Base-by-base conservation (phyloP, 2,888 invertebrate species). In the Lordiphosa andalusiaca region DNA sequence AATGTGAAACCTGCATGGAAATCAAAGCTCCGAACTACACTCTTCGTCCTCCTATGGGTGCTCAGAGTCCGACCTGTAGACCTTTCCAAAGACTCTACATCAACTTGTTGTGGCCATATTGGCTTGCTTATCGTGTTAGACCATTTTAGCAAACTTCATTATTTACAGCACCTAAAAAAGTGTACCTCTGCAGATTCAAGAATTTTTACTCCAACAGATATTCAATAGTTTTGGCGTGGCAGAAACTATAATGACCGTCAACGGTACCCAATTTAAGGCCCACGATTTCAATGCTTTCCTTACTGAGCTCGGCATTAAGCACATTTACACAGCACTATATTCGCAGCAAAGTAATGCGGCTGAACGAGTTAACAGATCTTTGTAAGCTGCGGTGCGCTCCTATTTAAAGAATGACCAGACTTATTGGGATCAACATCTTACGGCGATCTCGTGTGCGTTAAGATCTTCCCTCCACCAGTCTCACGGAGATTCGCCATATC, bases 131-230 rank as follows among this genome's bases (percentile, higher is more conserved):
- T 40, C 3, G 40, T 40, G 16, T 40, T 40, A 10, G 40, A 40
- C 21, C 40, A 40, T 40, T 40, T 40, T 3, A 40, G 19, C 10
- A 40, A 40, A 23, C 23, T 16, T 21, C 40, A 40, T 21, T 40
- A n/a, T 23, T 40, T 40, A 16, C 16, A 40, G 6, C 40, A 23
- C 3, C 21, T 40, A 2, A 40, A 40, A 19, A 40, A 40, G 21
- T 19, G 23, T 5, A 40, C 40, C 21, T 40, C 40, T 4, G 40
- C 21, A n/a, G 6, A 40, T 40, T 10, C 40, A 25, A 25, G 25
- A 40, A 4, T 40, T 40, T 19, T 21, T 40, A 2, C 10, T 40
- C 2, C 16, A 19, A 21, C 13, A 19, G 10, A 40, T 40, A 6
- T 40, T 40, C 7, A 10, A 40, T 21, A 10, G 40, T 21, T 40